Conservation (phyloP, 2,888 invertebrate genomes). For the Athripsodes cinereus region DNA sequence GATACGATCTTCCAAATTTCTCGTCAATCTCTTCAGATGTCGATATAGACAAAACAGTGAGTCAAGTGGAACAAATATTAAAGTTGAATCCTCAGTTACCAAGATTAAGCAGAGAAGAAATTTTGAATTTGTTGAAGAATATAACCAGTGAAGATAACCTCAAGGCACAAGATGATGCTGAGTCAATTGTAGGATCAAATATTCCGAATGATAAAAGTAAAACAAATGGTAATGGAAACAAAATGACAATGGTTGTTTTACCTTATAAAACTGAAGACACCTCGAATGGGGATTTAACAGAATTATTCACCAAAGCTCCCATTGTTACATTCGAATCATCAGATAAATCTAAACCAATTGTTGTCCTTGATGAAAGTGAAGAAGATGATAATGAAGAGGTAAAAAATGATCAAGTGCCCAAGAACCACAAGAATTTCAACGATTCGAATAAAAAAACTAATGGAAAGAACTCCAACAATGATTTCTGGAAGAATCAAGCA, state of each 20-base stretch:
- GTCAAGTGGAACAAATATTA: constrained; percentile 61
- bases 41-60: constrained; percentile 44
- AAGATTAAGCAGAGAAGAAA: constrained; percentile 57
- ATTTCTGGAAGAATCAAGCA: constrained; percentile 17
- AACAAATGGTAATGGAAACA: constrained; percentile 33
- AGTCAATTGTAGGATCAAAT: constrained; percentile 25
- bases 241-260: constrained; percentile 59
- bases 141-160: constrained; percentile 51
- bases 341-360: constrained; percentile 7
- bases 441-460: constrained; percentile 23
- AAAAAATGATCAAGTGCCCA: constrained; percentile 18
- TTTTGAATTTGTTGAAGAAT: constrained; percentile 60
- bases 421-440: constrained; percentile 35
- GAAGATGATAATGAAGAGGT: constrained; percentile 6
- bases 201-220: constrained; percentile 1
- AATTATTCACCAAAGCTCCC: constrained; percentile 61
- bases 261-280: constrained; percentile 57
- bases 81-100: constrained; percentile 57
- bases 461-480: constrained; percentile 3
- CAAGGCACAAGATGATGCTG: constrained; percentile 26
- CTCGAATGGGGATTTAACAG: constrained; percentile 51
- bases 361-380: not conserved
- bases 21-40: constrained; percentile 9
- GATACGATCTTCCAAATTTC: constrained; percentile 12
- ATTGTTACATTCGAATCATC: constrained; percentile 49